phyloP scores from a whole-genome alignment of 2,888 invertebrate genomes.

The Tuberolachnus salignus region DNA sequence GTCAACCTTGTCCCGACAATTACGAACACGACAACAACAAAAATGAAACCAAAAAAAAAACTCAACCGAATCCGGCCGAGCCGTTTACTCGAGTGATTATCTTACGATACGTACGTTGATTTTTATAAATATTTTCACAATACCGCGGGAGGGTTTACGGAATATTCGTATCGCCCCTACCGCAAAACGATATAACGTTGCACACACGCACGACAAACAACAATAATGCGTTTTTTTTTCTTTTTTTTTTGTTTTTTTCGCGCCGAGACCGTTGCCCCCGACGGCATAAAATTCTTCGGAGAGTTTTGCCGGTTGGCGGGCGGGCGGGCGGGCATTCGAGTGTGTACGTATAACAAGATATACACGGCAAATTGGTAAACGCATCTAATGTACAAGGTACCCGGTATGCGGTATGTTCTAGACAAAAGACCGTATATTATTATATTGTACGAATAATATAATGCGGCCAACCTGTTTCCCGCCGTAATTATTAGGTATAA shows the following conservation, averaged over 20 bases:
- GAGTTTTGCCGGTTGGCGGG: neutral
- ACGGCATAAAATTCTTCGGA: neutral
- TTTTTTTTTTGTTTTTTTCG: no score
- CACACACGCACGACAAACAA: neutral
- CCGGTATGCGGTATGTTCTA: slow-evolving; percentile 14
- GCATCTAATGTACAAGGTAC: neutral
- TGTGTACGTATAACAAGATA: neutral
- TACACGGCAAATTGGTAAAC: neutral
- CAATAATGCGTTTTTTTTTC: no score
- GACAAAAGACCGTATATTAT: slow-evolving; percentile 31
- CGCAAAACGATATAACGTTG: neutral
- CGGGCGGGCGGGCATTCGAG: neutral
- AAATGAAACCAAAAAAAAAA: no score
- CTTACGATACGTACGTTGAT: no score
- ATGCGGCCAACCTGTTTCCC: slow-evolving; percentile 11
- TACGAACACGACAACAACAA: no score
- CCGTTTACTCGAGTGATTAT: no score
- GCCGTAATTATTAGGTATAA: neutral
- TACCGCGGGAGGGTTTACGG: neutral
- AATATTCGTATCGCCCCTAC: neutral
- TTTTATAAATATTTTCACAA: no score
- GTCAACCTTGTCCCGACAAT: no score
- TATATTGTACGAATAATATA: neutral
- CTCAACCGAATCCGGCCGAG: no score
- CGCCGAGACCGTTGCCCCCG: neutral